phyloP scores from a whole-genome alignment of 2,888 invertebrate genomes.

The Saturnia japonica region DNA sequence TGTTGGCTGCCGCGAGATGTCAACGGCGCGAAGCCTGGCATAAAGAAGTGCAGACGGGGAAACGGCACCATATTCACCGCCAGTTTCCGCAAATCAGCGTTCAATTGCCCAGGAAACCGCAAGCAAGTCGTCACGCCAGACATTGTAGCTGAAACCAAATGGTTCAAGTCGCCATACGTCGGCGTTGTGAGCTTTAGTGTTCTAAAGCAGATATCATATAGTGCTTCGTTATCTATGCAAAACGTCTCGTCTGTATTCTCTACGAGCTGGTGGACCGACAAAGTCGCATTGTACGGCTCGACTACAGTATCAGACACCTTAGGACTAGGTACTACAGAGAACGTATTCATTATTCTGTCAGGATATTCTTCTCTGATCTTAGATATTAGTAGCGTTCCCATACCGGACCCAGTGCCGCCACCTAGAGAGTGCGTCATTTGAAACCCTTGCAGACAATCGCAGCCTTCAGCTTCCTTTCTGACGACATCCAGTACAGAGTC shows the following conservation, averaged over 20 bases:
- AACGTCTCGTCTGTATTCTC: constrained; percentile 85
- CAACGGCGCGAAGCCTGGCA: constrained; percentile 84
- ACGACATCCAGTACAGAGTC: constrained; percentile 83
- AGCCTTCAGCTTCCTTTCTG: constrained; percentile 83
- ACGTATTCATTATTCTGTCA: constrained; percentile 87
- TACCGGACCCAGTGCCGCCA: constrained; percentile 89
- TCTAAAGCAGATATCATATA: constrained; percentile 90
- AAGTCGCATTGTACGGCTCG: constrained; percentile 86
- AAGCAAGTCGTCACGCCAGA: constrained; percentile 73
- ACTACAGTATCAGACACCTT: constrained; percentile 88
- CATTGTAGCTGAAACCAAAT: constrained; percentile 69
- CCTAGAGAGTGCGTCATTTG: constrained; percentile 86
- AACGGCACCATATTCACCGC: constrained; percentile 85
- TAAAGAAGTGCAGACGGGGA: constrained; percentile 84
- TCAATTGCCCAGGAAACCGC: constrained; percentile 69
- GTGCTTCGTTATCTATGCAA: constrained; percentile 89
- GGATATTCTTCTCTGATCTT: constrained; percentile 89
- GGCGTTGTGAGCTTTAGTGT: constrained; percentile 88
- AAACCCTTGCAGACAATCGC: constrained; percentile 85
- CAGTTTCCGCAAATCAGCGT: constrained; percentile 87
- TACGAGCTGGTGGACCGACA: constrained; percentile 85
- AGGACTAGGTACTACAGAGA: constrained; percentile 87
- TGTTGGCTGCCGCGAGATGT: constrained; percentile 93
- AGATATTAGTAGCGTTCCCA: constrained; percentile 86
- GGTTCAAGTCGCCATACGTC: constrained; percentile 89